phyloP scores from a whole-genome alignment of 92 coral and sea anemone genomes.

The Palythoa grandiflora region DNA sequence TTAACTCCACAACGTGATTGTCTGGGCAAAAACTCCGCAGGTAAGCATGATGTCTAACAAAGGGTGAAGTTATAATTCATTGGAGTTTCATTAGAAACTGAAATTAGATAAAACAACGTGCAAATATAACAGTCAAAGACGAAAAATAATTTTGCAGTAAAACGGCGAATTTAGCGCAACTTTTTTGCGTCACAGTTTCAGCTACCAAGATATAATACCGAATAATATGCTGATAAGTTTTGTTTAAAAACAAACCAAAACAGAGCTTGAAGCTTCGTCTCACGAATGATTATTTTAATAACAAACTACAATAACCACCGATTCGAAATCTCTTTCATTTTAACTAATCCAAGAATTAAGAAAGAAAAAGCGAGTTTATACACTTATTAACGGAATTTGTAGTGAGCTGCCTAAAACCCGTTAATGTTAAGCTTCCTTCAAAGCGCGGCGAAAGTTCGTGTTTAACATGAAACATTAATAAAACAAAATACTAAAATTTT shows the following conservation, averaged over 20 bases:
- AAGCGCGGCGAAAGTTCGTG: background rate
- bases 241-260: background rate
- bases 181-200: no score
- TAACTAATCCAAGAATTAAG: background rate
- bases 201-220: no score
- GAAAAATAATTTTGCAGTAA: background rate
- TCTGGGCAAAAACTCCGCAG: background rate
- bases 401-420: background rate
- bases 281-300: background rate
- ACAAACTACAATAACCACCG: slow-evolving; percentile 10
- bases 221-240: background rate
- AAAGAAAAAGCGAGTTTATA: background rate
- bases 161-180: background rate
- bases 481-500: background rate
- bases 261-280: background rate
- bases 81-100: background rate
- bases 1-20: background rate
- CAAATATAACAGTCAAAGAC: background rate
- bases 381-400: background rate
- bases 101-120: background rate
- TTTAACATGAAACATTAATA: background rate
- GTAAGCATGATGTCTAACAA: background rate
- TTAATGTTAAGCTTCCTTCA: background rate
- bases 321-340: background rate
- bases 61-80: background rate